Percentiles rank a stretch among this genome's conserved stretches.
phyloP scores from a whole-genome alignment of 2,797 vertebrate genomes.

The Adelosebastes latens region DNA sequence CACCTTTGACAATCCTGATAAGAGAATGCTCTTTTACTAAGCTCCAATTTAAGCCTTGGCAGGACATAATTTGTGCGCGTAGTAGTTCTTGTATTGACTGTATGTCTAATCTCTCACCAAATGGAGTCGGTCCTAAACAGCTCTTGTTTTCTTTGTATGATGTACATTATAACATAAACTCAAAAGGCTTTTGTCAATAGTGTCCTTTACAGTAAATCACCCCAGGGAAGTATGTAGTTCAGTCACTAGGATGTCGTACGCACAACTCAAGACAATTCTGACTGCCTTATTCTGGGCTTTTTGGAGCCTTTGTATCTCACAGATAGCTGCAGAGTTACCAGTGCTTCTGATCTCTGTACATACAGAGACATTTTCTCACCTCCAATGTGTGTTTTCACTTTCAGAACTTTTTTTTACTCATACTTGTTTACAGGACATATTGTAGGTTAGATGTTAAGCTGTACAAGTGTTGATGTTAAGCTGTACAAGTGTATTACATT shows the following conservation, averaged over 20 bases:
- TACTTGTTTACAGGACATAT: not conserved
- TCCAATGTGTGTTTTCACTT: not conserved
- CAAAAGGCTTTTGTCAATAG: not conserved
- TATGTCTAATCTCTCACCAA: not conserved
- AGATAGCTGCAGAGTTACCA: not conserved
- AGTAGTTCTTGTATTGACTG: not conserved
- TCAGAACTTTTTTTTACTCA: not conserved
- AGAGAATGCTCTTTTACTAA: not conserved
- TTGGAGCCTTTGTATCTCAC: not conserved
- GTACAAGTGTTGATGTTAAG: not conserved
- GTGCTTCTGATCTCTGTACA: no score
- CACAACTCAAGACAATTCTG: not conserved
- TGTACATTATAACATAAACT: not conserved
- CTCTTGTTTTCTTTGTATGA: not conserved
- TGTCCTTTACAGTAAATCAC: not conserved
- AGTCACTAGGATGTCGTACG: not conserved
- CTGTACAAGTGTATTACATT: not conserved
- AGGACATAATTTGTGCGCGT: not conserved
- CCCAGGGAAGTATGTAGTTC: no score
- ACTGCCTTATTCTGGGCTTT: not conserved
- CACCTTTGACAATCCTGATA: not conserved
- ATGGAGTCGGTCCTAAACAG: not conserved
- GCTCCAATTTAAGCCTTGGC: not conserved
- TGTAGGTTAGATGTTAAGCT: not conserved
- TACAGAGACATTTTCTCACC: not conserved